A percentile compares a stretch with the other conserved stretches of the same genome.
Evolutionary conservation across 2,113 vertebrate species (phyloP).

Genomic region (Anhinga anhinga): DNA sequence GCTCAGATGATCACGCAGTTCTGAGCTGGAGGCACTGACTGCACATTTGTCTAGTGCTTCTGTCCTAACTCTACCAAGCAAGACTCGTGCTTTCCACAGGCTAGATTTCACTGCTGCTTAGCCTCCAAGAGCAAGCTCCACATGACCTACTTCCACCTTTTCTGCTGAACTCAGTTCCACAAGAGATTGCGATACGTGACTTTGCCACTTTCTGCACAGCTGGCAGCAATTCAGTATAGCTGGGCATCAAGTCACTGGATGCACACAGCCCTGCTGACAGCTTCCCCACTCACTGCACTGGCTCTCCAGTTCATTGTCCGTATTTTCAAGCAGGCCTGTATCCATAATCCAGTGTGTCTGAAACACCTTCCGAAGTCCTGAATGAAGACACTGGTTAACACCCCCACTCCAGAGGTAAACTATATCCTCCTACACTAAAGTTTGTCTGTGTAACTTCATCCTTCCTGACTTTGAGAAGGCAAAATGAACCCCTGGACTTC

Average conservation of each 20-base stretch:
- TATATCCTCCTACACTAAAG: neutral
- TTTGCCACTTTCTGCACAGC: neutral
- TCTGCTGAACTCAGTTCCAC: neutral
- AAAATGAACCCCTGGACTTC: neutral
- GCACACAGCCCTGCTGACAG: neutral
- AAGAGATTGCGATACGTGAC: no score
- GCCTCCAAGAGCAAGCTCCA: neutral
- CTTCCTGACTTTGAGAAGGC: neutral
- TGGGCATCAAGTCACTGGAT: neutral
- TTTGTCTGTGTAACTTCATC: neutral
- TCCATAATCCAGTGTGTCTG: neutral
- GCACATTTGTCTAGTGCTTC: neutral
- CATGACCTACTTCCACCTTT: neutral
- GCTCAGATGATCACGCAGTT: neutral
- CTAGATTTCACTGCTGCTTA: neutral
- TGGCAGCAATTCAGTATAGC: neutral
- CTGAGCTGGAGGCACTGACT: neutral
- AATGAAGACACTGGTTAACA: neutral
- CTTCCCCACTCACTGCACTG: neutral
- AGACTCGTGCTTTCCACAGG: neutral
- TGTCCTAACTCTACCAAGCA: neutral
- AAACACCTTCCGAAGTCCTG: neutral
- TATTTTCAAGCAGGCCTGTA: neutral
- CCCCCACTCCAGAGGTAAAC: neutral
- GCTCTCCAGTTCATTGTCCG: neutral